Conservation (phyloP, 2,113 vertebrate genomes). For the Gasterosteus aculeatus region DNA sequence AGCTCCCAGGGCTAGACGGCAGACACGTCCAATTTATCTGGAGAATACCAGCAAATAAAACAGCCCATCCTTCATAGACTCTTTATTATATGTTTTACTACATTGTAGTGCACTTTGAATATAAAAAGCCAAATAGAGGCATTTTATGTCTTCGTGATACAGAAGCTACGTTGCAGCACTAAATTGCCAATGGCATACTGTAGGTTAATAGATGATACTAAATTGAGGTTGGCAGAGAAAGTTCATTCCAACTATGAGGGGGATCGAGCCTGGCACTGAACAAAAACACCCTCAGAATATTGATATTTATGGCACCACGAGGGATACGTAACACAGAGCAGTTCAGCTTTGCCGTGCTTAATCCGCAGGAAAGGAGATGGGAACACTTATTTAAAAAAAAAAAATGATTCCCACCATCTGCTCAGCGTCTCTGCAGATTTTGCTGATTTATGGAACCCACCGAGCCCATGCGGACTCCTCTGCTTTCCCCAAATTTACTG, state of each 20-base stretch:
- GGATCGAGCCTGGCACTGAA: constrained; percentile 31
- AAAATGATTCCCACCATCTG: constrained; percentile 71
- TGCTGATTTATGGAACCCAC: constrained; percentile 76
- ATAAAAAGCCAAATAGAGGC: background rate
- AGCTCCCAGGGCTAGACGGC: constrained; percentile 37
- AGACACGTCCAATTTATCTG: constrained; percentile 34
- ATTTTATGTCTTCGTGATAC: background rate
- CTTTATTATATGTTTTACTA: background rate
- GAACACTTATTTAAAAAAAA: background rate
- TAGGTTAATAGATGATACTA: constrained; percentile 27
- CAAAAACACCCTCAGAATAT: constrained; percentile 48
- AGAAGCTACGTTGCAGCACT: background rate
- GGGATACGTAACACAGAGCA: constrained; percentile 41
- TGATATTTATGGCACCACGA: constrained; percentile 53
- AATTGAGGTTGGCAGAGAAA: constrained; percentile 30
- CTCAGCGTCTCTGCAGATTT: constrained; percentile 73
- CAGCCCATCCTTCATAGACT: background rate
- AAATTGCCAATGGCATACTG: constrained; percentile 18
- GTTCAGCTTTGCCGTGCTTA: constrained; percentile 65
- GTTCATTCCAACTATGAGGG: constrained; percentile 21
- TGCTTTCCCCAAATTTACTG: constrained; percentile 67
- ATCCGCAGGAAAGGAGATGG: constrained; percentile 69
- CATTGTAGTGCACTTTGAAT: background rate
- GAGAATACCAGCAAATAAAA: constrained; percentile 37
- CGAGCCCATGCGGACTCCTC: constrained; percentile 41